Percentiles rank a stretch among this genome's conserved stretches.
Evolutionary conservation across 2,888 invertebrate genomes (phyloP).

Genomic region (Eupithecia insigniata): DNA sequence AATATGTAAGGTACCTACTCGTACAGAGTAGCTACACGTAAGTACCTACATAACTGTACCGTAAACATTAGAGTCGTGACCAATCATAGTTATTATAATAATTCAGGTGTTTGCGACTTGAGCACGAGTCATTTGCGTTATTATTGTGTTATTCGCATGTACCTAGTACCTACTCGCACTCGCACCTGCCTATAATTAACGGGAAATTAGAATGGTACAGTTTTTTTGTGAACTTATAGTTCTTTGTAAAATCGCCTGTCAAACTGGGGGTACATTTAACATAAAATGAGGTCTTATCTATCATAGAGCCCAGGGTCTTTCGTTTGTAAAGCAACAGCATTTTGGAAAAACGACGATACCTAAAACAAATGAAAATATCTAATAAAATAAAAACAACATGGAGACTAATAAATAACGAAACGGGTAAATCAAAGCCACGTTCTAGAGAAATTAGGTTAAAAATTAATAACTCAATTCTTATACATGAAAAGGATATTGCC

Average conservation of each 20-base stretch:
- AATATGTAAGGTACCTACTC: neutral
- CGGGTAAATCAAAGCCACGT: no score
- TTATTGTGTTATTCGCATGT: slow-evolving; percentile 14
- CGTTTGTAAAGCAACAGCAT: neutral
- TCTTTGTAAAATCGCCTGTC: neutral
- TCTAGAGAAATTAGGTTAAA: no score
- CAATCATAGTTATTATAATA: slow-evolving; percentile 26
- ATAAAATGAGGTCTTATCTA: neutral
- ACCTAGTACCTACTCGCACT: neutral
- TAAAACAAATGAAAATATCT: no score
- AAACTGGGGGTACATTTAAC: neutral
- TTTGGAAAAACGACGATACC: neutral
- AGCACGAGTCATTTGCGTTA: slow-evolving; percentile 24
- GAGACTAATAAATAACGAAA: no score
- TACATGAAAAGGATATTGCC: no score
- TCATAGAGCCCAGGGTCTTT: neutral
- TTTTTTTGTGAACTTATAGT: neutral
- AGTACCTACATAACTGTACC: slow-evolving; percentile 3
- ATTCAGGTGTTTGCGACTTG: slow-evolving; percentile 21
- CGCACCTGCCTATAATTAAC: slow-evolving; percentile 5
- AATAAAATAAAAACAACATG: no score
- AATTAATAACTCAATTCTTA: no score
- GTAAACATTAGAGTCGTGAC: slow-evolving; percentile 26
- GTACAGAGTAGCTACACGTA: neutral
- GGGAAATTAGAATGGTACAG: slow-evolving; percentile 13